These are phyloP conservation scores for Desmophyllum pertusum DNA, from an alignment of 92 coral and sea anemone species.

Conservation along the genomic window DNA sequence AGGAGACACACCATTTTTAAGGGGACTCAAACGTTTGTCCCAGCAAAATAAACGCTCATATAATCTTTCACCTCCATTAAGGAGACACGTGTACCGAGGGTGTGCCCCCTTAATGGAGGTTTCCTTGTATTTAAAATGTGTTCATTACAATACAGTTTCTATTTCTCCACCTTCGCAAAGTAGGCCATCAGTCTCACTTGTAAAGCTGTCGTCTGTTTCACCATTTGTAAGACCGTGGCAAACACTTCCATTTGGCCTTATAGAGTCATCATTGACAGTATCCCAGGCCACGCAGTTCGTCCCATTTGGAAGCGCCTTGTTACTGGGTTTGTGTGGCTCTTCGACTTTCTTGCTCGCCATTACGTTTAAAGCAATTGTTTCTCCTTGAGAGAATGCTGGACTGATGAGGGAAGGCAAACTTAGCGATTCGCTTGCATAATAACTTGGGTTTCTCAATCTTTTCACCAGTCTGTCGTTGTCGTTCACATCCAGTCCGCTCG, in stretches of 20 bases:
- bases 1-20: no score
- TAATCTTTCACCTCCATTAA: no score
- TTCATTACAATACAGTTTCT: constrained; percentile 6
- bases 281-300: not conserved
- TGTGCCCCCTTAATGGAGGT: no score
- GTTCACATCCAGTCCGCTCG: not conserved
- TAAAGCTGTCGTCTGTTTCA: not conserved
- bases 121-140: no score
- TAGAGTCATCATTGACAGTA: not conserved
- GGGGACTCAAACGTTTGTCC: no score
- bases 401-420: constrained; percentile 21
- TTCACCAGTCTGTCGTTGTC: constrained; percentile 5
- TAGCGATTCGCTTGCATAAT: not conserved
- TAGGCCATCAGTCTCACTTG: constrained; percentile 2
- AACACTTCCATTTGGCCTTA: not conserved
- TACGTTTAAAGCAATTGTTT: not conserved
- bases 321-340: not conserved
- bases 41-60: no score
- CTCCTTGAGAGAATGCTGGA: not conserved
- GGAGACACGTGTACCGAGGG: no score
- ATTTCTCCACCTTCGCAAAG: constrained; percentile 1
- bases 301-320: not conserved
- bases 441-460: not conserved
- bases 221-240: constrained; percentile 5
- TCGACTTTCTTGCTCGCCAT: not conserved